phyloP scores from a whole-genome alignment of 2,888 invertebrate genomes.

The Coecobrya sp. region DNA sequence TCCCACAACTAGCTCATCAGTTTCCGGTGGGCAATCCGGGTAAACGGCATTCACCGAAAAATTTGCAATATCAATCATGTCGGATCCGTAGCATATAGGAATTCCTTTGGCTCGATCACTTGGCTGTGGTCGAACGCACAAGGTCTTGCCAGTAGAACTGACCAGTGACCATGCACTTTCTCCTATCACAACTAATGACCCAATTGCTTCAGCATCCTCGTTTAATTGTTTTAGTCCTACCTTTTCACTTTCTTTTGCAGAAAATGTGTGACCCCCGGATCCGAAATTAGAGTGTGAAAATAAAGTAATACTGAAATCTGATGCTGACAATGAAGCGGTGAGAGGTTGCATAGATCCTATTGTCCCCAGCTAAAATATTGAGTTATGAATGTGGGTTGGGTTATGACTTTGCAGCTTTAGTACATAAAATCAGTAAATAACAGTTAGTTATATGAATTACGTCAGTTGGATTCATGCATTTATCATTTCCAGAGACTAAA shows the following conservation, averaged over 20 bases:
- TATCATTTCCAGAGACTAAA: conserved; percentile 58
- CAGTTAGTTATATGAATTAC: conserved; percentile 7
- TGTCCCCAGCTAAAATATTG: conserved; percentile 10
- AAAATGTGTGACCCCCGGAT: neutral
- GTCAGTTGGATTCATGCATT: conserved; percentile 27
- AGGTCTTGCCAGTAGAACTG: conserved; percentile 2
- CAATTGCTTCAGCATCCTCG: neutral
- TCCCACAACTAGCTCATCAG: conserved; percentile 3
- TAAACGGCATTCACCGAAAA: conserved; percentile 35
- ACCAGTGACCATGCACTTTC: conserved; percentile 61
- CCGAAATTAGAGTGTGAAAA: conserved; percentile 53
- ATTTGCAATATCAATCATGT: conserved; percentile 24
- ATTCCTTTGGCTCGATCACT: neutral
- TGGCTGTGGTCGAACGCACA: conserved; percentile 61
- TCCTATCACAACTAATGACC: conserved; percentile 60
- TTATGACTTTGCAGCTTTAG: neutral
- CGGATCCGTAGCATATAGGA: conserved; percentile 48
- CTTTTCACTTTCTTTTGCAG: neutral
- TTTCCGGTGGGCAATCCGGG: conserved; percentile 58
- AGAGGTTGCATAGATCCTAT: conserved; percentile 46
- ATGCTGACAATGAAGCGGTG: neutral
- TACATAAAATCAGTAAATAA: neutral
- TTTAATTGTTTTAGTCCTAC: conserved; percentile 27
- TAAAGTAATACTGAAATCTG: conserved; percentile 20
- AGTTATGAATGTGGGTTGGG: no score